A percentile compares a stretch with the other conserved stretches of the same genome.
These are phyloP conservation scores for Formica exsecta DNA, from an alignment of 1,140 invertebrate genomes.

Conservation along the genomic window DNA sequence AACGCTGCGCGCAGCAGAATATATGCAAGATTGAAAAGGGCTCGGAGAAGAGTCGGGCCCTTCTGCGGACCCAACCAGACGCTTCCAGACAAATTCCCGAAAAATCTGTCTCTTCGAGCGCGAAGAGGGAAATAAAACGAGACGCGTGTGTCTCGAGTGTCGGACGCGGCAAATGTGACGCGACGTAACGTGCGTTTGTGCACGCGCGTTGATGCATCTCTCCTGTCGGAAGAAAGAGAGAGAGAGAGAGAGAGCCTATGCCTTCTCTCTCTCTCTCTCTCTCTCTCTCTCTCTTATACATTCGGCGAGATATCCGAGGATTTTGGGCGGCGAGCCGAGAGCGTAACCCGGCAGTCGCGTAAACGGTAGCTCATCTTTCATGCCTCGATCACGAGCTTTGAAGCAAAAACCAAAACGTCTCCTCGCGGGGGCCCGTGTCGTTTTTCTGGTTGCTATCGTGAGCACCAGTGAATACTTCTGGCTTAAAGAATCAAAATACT, in stretches of 20 bases:
- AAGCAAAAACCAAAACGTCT: constrained; percentile 40
- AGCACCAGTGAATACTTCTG: constrained; percentile 20
- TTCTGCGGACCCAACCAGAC: constrained; percentile 1
- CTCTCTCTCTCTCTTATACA: too few relatives aligned
- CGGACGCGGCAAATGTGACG: constrained; percentile 40
- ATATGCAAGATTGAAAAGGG: constrained; percentile 10
- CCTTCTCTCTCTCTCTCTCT: too few relatives aligned
- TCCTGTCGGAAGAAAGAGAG: too few relatives aligned
- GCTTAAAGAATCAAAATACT: background rate
- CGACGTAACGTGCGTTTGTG: constrained; percentile 22
- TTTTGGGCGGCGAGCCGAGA: constrained; percentile 33
- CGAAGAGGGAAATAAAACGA: constrained; percentile 68
- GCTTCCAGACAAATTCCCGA: constrained; percentile 64
- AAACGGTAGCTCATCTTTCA: constrained; percentile 74
- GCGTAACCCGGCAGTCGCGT: constrained; percentile 71
- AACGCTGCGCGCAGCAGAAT: background rate
- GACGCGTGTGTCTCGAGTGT: constrained; percentile 75
- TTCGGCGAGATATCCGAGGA: background rate
- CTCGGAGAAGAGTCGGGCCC: constrained; percentile 25
- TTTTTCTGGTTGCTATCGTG: constrained; percentile 42
- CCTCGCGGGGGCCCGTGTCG: background rate
- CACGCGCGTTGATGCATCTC: constrained; percentile 10
- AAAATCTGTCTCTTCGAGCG: constrained; percentile 66
- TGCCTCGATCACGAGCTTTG: constrained; percentile 53
- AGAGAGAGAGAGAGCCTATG: too few relatives aligned